phyloP scores from a whole-genome alignment of 2,888 invertebrate genomes.

The Camptogramma bilineatum region DNA sequence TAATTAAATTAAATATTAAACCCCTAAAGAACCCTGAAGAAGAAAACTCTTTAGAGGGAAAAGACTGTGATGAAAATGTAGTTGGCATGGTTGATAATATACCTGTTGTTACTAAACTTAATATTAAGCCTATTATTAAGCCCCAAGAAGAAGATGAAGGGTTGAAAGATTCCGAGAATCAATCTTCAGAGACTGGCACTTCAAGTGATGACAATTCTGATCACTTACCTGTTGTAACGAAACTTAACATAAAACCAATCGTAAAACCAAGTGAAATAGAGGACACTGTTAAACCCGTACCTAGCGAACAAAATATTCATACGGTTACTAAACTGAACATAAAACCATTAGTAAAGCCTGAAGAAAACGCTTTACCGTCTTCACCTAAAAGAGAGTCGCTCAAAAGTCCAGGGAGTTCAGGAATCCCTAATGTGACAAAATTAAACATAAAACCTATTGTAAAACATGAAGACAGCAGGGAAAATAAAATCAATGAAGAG shows the following conservation, averaged over 20 bases:
- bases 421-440: constrained; percentile 73
- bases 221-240: constrained; percentile 79
- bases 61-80: constrained; percentile 78
- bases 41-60: constrained; percentile 67
- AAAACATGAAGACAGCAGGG: constrained; percentile 69
- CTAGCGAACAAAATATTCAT: constrained; percentile 66
- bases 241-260: constrained; percentile 86
- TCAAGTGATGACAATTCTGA: constrained; percentile 80
- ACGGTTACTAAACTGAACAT: constrained; percentile 76
- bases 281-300: constrained; percentile 52
- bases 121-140: constrained; percentile 85
- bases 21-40: constrained; percentile 80
- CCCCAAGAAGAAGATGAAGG: constrained; percentile 69
- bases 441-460: constrained; percentile 79
- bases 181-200: constrained; percentile 78
- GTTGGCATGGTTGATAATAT: constrained; percentile 72
- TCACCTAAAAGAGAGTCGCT: constrained; percentile 73
- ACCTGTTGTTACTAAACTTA: constrained; percentile 82
- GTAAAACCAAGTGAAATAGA: constrained; percentile 66
- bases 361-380: constrained; percentile 60
- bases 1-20: constrained; percentile 84
- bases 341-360: constrained; percentile 74
- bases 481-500: constrained; percentile 56
- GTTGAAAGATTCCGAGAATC: constrained; percentile 75
- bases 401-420: constrained; percentile 54